These are phyloP conservation scores for Phortica variegata DNA, from an alignment of 1,140 invertebrate genomes.

Conservation along the genomic window DNA sequence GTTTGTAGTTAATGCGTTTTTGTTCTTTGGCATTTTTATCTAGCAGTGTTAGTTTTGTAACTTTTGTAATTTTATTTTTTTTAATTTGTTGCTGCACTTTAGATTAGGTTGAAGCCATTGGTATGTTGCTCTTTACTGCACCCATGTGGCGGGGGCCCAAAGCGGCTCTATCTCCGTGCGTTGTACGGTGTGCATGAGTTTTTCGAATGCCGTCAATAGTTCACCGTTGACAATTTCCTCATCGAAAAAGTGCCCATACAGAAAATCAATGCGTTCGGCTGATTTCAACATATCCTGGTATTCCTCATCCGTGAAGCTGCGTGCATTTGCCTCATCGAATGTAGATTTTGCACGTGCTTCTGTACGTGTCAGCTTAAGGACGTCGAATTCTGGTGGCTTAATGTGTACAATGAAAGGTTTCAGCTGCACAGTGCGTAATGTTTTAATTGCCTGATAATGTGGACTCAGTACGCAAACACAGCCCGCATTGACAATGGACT, in stretches of 20 bases:
- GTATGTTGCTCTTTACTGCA: slow-evolving; percentile 69
- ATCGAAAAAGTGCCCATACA: slow-evolving; percentile 95
- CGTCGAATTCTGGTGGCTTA: slow-evolving; percentile 83
- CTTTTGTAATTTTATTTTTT: neutral
- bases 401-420: slow-evolving; percentile 96
- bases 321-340: slow-evolving; percentile 84
- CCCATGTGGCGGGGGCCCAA: slow-evolving; percentile 96
- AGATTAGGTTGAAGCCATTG: neutral
- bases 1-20: neutral
- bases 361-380: slow-evolving; percentile 79
- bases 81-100: neutral
- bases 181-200: slow-evolving; percentile 78
- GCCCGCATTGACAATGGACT: slow-evolving; percentile 80
- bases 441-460: slow-evolving; percentile 93
- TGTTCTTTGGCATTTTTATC: neutral
- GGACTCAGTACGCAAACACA: slow-evolving; percentile 90
- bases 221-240: slow-evolving; percentile 90
- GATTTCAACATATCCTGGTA: slow-evolving; percentile 86
- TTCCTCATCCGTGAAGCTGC: slow-evolving; percentile 92
- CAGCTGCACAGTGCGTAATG: slow-evolving; percentile 83
- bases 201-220: slow-evolving; percentile 81
- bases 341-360: slow-evolving; percentile 81
- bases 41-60: slow-evolving; percentile 15
- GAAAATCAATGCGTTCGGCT: slow-evolving; percentile 86
- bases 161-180: slow-evolving; percentile 89